These are phyloP conservation scores for Scytalopus superciliaris DNA, from an alignment of 2,113 vertebrate species.

Conservation along the genomic window DNA sequence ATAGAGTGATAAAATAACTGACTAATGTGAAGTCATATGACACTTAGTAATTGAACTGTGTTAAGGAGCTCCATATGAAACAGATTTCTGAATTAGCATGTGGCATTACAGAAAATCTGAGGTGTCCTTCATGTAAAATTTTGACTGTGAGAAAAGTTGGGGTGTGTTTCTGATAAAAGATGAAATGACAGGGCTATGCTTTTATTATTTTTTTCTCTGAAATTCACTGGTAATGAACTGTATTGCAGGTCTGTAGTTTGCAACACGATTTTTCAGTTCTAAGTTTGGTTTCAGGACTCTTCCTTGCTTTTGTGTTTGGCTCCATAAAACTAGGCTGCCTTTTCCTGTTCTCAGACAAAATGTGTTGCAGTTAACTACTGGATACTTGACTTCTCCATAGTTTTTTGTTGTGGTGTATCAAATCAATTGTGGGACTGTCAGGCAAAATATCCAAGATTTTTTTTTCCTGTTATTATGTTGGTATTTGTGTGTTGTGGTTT, in stretches of 20 bases:
- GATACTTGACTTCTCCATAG: background rate
- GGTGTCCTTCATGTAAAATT: background rate
- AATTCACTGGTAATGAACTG: background rate
- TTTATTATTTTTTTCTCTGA: background rate
- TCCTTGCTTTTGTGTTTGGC: background rate
- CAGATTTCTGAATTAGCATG: background rate
- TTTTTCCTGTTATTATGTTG: background rate
- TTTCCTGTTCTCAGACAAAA: background rate
- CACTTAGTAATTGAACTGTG: background rate
- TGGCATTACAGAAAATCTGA: background rate
- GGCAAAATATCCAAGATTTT: background rate
- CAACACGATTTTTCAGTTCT: background rate
- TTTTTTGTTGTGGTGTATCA: background rate
- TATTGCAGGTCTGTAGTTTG: background rate
- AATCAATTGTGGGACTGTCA: background rate
- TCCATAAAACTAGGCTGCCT: background rate
- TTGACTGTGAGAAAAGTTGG: background rate
- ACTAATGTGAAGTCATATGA: background rate
- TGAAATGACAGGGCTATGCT: background rate
- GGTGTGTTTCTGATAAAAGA: background rate
- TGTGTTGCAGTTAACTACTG: background rate
- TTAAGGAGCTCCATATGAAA: background rate
- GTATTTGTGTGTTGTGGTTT: background rate
- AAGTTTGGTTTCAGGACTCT: background rate
- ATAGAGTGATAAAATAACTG: background rate